phyloP scores from a whole-genome alignment of 2,797 vertebrate species.

The Ara ararauna region DNA sequence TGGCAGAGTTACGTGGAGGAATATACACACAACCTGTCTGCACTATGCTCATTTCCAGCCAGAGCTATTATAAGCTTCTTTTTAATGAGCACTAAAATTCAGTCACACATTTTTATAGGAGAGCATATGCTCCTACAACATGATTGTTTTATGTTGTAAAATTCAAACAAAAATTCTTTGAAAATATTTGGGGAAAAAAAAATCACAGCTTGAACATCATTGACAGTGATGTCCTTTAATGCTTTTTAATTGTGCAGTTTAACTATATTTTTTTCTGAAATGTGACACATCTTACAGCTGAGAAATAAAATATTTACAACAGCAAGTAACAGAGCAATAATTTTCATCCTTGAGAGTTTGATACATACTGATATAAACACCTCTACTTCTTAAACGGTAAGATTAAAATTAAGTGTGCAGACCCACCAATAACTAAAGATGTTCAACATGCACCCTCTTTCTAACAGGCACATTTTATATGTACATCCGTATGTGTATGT shows the following conservation, averaged over 20 bases:
- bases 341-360: conserved; percentile 11
- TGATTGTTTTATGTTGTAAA: not conserved
- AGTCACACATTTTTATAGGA: conserved; percentile 38
- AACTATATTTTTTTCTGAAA: not conserved
- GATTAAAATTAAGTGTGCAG: not conserved
- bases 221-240: not conserved
- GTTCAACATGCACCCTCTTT: not conserved
- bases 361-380: not conserved
- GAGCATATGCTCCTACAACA: not conserved
- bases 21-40: conserved; percentile 33
- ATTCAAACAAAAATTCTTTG: not conserved
- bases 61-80: conserved; percentile 31
- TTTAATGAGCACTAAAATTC: conserved; percentile 63
- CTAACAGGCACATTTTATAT: not conserved
- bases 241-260: conserved; percentile 9
- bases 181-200: not conserved
- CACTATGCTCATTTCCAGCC: conserved; percentile 15
- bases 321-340: not conserved
- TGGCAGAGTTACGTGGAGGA: conserved; percentile 9
- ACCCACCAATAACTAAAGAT: not conserved
- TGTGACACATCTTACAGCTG: not conserved
- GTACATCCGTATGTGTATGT: not conserved
- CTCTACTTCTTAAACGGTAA: not conserved
- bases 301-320: conserved; percentile 26
- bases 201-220: not conserved